Base-by-base conservation (phyloP, 2,797 vertebrate genomes). In the Rhinoraja longicauda region DNA sequence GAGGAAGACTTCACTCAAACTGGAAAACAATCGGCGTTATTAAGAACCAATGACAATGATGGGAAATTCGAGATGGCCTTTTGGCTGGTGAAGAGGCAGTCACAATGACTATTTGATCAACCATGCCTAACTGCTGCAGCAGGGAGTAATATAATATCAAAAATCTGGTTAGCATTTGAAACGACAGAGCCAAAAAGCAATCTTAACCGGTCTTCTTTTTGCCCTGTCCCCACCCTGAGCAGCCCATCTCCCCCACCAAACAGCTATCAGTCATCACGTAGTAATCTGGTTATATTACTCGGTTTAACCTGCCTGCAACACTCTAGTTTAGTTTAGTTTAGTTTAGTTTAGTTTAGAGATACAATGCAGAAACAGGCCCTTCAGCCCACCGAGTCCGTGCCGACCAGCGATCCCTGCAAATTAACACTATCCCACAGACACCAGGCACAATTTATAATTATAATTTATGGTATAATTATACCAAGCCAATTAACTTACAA, bases 211-310 rank as follows among this genome's bases (percentile, higher is more conserved):
- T 24, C 70, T 29, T 92, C 24, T 45, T 21, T n/a, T 13, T 12
- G 12, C 39, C 62, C 64, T 67, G 9, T 21, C 26, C 19, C n/a
- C 62, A 19, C 13, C 4, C 32, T n/a, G 19, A 36, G 1, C 70
- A 39, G 10, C 29, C 12, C 21, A 70, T 39, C 59, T 72, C 24
- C 24, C 53, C 36, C 36, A 10, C 90, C 90, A 53, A 39, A 24
- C 8, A 29, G 4, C 24, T 24, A 92, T 1, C 70, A 92, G 75
- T 72, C 90, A 91, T 91, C 39, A 91, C 73, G 15, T 36, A 36
- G 10, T 92, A 75, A 92, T 92, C 39, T 92, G 9, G 64, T 92
- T 92, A 92, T 45, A 92, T 73, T 73, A 73, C 39, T 72, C 70
- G 12, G 24, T 92, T 92, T 92, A 92, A 57, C 70, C 10, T 45